These are phyloP conservation scores for Potamilus streckersoni DNA, from an alignment of 1,140 invertebrate species.

Conservation along the genomic window DNA sequence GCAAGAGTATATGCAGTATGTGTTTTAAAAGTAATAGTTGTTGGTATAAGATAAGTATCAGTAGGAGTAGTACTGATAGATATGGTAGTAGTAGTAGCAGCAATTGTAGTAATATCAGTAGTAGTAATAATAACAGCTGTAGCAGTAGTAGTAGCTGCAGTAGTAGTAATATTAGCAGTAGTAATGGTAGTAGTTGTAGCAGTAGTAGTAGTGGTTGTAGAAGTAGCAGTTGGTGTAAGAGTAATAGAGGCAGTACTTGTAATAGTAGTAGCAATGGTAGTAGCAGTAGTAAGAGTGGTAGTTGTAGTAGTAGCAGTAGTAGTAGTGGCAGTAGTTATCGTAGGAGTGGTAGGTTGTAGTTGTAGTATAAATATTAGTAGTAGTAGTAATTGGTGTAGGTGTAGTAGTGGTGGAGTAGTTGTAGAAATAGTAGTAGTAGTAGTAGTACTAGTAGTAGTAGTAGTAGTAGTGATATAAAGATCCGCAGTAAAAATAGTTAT, in stretches of 20 bases:
- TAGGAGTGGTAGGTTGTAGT: neutral
- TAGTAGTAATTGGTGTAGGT: neutral
- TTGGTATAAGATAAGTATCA: neutral
- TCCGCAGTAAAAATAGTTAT: too few species aligned
- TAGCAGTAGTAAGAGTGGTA: neutral
- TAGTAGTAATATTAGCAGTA: neutral
- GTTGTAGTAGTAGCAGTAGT: neutral
- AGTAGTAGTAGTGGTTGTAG: neutral
- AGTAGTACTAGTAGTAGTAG: too few species aligned
- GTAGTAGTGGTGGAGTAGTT: conserved; percentile 3
- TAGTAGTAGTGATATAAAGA: too few species aligned
- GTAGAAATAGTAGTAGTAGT: neutral
- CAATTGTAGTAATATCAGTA: neutral
- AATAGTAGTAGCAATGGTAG: neutral
- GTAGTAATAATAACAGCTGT: too few species aligned
- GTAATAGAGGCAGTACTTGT: neutral
- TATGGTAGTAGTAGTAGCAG: neutral
- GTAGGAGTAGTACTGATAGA: neutral
- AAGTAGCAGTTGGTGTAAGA: neutral
- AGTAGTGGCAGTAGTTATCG: neutral
- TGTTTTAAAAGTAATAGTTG: neutral
- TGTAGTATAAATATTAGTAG: neutral
- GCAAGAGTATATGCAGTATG: neutral
- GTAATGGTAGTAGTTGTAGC: neutral
- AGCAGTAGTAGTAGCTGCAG: neutral